Evolutionary conservation across 2,113 vertebrate genomes (phyloP), one percentile per base, ranked within the genome.

Genomic region (Pardalotus punctatus): DNA sequence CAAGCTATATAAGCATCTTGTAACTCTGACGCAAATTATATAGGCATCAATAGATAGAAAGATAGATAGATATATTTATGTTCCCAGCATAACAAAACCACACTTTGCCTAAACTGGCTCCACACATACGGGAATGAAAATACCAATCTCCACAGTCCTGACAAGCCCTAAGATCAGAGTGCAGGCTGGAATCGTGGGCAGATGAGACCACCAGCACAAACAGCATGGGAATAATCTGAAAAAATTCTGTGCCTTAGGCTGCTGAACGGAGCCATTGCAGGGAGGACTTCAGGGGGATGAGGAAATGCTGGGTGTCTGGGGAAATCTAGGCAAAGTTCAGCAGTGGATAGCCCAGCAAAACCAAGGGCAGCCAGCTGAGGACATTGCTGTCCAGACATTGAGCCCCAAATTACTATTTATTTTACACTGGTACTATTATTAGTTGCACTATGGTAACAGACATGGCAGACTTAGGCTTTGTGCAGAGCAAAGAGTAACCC

Each of bases 121-220:
- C 28, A 50, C 56, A 17, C 2, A 18, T 13, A 43, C 19, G 14
- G 6, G 28, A 10, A 48, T 21, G 54, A 2, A 8, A 28, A 14
- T 11, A 38, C 9, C 14, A 8, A 35, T 31, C 3, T 1, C 7
- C 14, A 16, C 1, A 2, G 9, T 45, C 16, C 47, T 33, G 29
- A 12, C 8, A 88, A 76, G 33, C 4, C 53, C 12, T 36, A 45
- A 50, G 23, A 42, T 18, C 42, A 57, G 13, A 36, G 24, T 23
- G 20, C 12, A 78, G 17, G 6, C 8, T 40, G 15, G 20, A 61
- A 56, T 6, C 10, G 10, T 3, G 24, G 21, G 18, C 21, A 77
- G 16, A 45, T 29, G 10, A 71, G 33, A 61, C 13, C 23, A 29
- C 10, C 5, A 57, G 15, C 13, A 67, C 1, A 3, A 70, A 9